These are phyloP conservation scores for Notodonta dromedarius DNA, from an alignment of 2,888 invertebrate species.

Conservation along the genomic window DNA sequence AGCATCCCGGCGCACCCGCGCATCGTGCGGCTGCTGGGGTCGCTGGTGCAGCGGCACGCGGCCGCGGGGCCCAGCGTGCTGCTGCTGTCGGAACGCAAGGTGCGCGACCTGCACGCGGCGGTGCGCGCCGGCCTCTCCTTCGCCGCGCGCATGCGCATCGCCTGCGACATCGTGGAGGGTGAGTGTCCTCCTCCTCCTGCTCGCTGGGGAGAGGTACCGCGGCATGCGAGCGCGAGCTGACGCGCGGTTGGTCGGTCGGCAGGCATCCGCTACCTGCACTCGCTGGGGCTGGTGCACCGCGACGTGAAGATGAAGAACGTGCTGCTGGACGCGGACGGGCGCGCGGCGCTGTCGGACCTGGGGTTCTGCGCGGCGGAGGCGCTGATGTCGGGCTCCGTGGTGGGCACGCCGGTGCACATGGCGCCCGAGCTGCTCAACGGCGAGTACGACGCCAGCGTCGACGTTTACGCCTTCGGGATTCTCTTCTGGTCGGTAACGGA, in stretches of 20 bases:
- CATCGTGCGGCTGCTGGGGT: slow-evolving; percentile 90
- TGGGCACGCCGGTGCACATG: slow-evolving; percentile 96
- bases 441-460: slow-evolving; percentile 92
- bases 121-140: slow-evolving; percentile 87
- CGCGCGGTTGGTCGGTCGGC: no score
- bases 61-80: slow-evolving; percentile 86
- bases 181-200: neutral
- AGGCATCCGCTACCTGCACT: slow-evolving; percentile 94
- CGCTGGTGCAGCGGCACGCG: slow-evolving; percentile 91
- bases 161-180: slow-evolving; percentile 92
- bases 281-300: slow-evolving; percentile 93
- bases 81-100: slow-evolving; percentile 90
- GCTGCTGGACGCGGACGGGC: slow-evolving; percentile 87
- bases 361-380: slow-evolving; percentile 96
- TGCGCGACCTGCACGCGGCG: slow-evolving; percentile 91
- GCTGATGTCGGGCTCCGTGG: slow-evolving; percentile 95
- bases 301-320: slow-evolving; percentile 97
- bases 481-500: slow-evolving; percentile 87
- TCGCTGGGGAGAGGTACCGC: no score
- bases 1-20: slow-evolving; percentile 92
- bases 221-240: no score
- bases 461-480: slow-evolving; percentile 95
- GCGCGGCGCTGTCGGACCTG: slow-evolving; percentile 93
- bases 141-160: slow-evolving; percentile 86
- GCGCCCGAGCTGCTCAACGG: slow-evolving; percentile 94